phyloP scores from a whole-genome alignment of 2,113 vertebrate species.

The Hassar affinis region DNA sequence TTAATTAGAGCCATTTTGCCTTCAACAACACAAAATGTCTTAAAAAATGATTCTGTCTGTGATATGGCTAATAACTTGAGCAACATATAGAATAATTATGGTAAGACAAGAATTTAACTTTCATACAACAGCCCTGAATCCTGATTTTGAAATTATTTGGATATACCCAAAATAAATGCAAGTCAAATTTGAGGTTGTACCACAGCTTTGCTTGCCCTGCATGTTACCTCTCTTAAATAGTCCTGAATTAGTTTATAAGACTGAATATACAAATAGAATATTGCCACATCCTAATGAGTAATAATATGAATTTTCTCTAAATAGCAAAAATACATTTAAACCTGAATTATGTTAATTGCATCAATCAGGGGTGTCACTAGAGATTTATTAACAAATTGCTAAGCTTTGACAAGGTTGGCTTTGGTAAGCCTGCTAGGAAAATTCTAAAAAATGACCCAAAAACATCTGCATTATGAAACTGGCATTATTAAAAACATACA shows the following conservation, averaged over 20 bases:
- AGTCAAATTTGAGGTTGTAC: constrained; percentile 31
- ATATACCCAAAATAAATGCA: constrained; percentile 14
- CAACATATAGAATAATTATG: background rate
- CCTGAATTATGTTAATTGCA: background rate
- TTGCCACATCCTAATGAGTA: background rate
- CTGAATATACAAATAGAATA: background rate
- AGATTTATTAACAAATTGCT: no score
- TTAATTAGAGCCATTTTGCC: background rate
- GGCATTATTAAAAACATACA: no score
- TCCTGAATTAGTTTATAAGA: background rate
- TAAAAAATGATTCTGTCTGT: background rate
- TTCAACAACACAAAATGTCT: background rate
- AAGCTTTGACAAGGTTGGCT: no score
- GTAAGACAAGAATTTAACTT: background rate
- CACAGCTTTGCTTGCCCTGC: constrained; percentile 17
- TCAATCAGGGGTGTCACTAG: no score
- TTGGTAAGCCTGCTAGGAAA: no score
- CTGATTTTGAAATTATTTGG: constrained; percentile 5
- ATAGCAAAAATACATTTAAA: background rate
- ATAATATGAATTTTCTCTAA: background rate
- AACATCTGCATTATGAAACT: no score
- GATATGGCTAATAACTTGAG: background rate
- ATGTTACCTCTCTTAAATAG: constrained; percentile 10
- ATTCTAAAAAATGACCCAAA: no score
- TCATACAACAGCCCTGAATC: background rate